Evolutionary conservation across 1,140 invertebrate species (phyloP).

Genomic region (Anthonomus grandis): DNA sequence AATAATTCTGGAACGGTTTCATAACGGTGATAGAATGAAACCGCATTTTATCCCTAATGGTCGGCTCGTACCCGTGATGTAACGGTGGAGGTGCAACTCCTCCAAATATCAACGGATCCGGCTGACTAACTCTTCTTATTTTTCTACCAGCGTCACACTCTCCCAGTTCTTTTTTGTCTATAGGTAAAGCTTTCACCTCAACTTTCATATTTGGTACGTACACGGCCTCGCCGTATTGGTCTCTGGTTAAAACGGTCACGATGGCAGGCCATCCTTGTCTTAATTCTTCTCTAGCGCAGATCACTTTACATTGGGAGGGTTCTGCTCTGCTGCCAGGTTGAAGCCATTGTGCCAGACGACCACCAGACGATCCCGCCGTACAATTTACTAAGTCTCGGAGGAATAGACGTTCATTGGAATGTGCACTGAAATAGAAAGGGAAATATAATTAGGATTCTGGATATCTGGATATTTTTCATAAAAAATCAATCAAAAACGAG

Average conservation of each 20-base stretch:
- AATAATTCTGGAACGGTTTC: constrained; percentile 92
- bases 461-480: too few relatives aligned
- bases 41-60: constrained; percentile 85
- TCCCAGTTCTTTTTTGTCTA: constrained; percentile 62
- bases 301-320: constrained; percentile 79
- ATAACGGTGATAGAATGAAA: constrained; percentile 93
- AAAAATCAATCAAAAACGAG: too few relatives aligned
- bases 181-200: constrained; percentile 49
- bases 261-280: constrained; percentile 78
- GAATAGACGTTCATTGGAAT: constrained; percentile 91
- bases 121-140: constrained; percentile 59
- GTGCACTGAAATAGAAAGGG: constrained; percentile 55
- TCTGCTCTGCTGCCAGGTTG: constrained; percentile 91
- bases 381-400: constrained; percentile 89
- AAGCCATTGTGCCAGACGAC: constrained; percentile 88
- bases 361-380: constrained; percentile 82
- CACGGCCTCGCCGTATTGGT: constrained; percentile 90
- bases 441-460: too few relatives aligned
- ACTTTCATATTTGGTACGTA: constrained; percentile 80
- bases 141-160: constrained; percentile 54
- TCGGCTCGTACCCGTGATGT: constrained; percentile 81
- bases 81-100: constrained; percentile 67
- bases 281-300: constrained; percentile 71
- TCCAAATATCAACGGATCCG: constrained; percentile 68
- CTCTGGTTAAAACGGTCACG: constrained; percentile 79